Evolutionary conservation across 2,888 invertebrate genomes (phyloP), one percentile per base, ranked within the genome.

Genomic region (Melolontha melolontha): DNA sequence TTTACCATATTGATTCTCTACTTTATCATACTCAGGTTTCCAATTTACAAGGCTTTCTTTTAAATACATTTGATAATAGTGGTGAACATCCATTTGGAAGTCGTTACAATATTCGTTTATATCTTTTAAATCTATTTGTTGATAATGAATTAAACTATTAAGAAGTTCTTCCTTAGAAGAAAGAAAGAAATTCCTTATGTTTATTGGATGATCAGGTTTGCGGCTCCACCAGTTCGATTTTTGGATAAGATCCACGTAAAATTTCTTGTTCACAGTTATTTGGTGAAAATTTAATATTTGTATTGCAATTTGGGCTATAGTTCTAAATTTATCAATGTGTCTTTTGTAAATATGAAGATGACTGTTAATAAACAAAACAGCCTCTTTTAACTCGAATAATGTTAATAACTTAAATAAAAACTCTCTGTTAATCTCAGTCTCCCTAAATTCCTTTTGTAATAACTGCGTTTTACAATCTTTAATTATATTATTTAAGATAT

Each of bases 51-150:
- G 70, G 29, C 79, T 68, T 22, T 76, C 78, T 73, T 81, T 74
- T 51, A 86, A 75, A 74, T 83, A 85, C 12, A 79, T 72, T 29
- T 80, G 70, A 27, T 83, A 80, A 65, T 83, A 82, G 54, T 79
- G 76, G 55, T 82, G 79, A 2, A 78, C 65, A 66, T 83, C 76
- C 64, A 87, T 78, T 10, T 79, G 74, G 72, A 85, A 85, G 77
- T 84, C 84, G 1, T 51, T 17, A 71, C 86, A 86, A 71, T 84
- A 87, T 44, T 84, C 81, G 62, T 79, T 72, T 7, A 86, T 75
- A n/a, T 80, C 71, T 7, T 44, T 29, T 34, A 70, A 12, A 66
- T 52, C 68, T 22, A 49, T 55, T 11, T 66, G 69, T 12, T 55
- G 52, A 27, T 66, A 64, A 34, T 66, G 67, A 34, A 81, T 75